Evolutionary conservation across 2,888 invertebrate genomes (phyloP), one percentile per base, ranked within the genome.

Genomic region (Ischnus inquisitorius): DNA sequence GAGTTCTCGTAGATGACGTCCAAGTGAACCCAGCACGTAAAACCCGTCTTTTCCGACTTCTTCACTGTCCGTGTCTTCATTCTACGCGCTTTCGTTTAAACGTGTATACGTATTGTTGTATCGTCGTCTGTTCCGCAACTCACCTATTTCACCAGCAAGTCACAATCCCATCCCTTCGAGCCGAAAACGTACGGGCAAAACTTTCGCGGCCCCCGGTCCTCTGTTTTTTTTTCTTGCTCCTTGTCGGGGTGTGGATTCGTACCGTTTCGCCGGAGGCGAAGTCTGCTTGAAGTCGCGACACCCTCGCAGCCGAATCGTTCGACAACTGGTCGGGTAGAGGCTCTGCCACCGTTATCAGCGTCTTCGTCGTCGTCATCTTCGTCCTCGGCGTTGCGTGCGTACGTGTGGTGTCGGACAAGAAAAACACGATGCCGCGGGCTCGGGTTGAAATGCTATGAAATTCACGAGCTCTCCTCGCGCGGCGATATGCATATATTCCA

Each of bases 401-500:
- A 60, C 65, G 16, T 16, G 25, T 48, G 28, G 10, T 28, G 41
- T 28, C 71, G 71, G 34, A 28, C 14, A 67, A 67, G 57, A 78
- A 83, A 79, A 79, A 79, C 51, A 72, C 22, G 67, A 72, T 51
- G 65, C 39, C 41, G 34, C 67, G 62, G 68, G 60, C 16, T 28
- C 60, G 57, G 25, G 22, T 46, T 75, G 51, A 67, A 6, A 22
- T 57, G 41, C 41, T 51, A 72, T 62, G 54, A 67, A 79, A 83
- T 71, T 77, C 83, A 72, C 69, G 67, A 79, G 79, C n/a, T 76
- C 34, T 51, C 64, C 34, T 83, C 75, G 51, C 76, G 41, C 41
- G 34, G 60, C 46, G 60, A 69, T 69, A 60, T 78, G 48, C 43
- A 62, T 78, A 62, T 69, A 78, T 78, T 57, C 28, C 62, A 62